phyloP scores from a whole-genome alignment of 1,140 invertebrate species.

The Formica exsecta region DNA sequence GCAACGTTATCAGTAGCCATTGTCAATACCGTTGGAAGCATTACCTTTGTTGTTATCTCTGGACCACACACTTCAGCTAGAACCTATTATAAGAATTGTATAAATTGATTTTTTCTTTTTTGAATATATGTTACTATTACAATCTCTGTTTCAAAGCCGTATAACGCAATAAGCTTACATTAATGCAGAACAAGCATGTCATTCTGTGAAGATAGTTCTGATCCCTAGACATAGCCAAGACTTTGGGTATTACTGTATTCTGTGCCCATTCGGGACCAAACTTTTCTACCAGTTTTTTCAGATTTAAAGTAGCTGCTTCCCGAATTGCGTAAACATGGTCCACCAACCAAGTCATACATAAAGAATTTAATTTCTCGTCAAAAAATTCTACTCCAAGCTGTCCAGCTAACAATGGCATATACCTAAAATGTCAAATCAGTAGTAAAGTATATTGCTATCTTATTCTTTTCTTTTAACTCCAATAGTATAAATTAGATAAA shows the following conservation, averaged over 20 bases:
- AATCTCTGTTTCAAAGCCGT: not conserved
- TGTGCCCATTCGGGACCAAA: constrained; percentile 99
- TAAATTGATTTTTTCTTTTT: not conserved
- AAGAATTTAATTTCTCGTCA: constrained; percentile 98
- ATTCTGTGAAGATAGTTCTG: constrained; percentile 99
- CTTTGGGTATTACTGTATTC: constrained; percentile 98
- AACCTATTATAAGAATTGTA: no score
- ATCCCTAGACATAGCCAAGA: constrained; percentile 96
- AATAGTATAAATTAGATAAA: constrained; percentile 15
- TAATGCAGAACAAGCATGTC: constrained; percentile 99
- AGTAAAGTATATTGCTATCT: constrained; percentile 6
- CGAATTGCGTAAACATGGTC: constrained; percentile 99
- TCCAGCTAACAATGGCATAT: constrained; percentile 99
- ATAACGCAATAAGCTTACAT: constrained; percentile 89
- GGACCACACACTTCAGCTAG: constrained; percentile 98
- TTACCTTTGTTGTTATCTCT: constrained; percentile 96
- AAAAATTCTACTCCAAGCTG: constrained; percentile 99
- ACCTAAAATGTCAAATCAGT: constrained; percentile 88
- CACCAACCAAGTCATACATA: constrained; percentile 99
- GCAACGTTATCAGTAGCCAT: constrained; percentile 98
- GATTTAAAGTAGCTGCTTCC: constrained; percentile 98
- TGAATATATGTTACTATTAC: not conserved
- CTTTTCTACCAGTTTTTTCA: constrained; percentile 99
- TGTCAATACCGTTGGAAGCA: constrained; percentile 97
- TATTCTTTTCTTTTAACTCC: constrained; percentile 2